Base-by-base conservation (phyloP, 1,140 invertebrate species). In the Neotoxoptera formosana region DNA sequence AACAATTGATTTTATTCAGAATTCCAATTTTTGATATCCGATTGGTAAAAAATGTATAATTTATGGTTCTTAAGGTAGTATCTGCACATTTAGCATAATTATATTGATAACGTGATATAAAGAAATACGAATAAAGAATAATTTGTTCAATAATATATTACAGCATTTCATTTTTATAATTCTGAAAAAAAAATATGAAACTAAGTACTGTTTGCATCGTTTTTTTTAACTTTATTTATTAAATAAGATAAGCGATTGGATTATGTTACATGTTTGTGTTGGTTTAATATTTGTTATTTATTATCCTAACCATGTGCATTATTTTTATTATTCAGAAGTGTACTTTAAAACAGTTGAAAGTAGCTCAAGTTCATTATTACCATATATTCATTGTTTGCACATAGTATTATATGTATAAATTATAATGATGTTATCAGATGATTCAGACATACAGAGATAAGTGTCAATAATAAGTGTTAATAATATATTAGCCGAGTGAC, bases 261-360 rank as follows among this genome's bases (percentile, higher is more conserved):
- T 67, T 67, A 67, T 67, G 60, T 67, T 67, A 67, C 60, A 67
- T 67, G 60, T n/a, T 76, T 76, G 6, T 76, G 60, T 76, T n/a
- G 60, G 14, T 76, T 76, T n/a, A 67, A n/a, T n/a, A n/a, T 76
- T 76, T 67, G 9, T 67, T 76, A 76, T 76, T 76, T 76, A n/a
- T 76, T 76, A n/a, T 76, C 0, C 60, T 17, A 84, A 45, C 83
- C 3, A 41, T 34, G n/a, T 41, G 36, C 30, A 88, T 47, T 48
- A 34, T 21, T 88, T 88, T 88, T 88, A n/a, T 87, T 48, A 88
- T 88, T 48, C 17, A n/a, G 86, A 47, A 84, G 21, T 84, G 9
- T 41, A 84, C 21, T 84, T 25, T 84, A 41, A 41, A 41, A 41
- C 83, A 84, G 25, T 84, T 84, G 83, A 84, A 76, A 76, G 60